A percentile compares a stretch with the other conserved stretches of the same genome.
Evolutionary conservation across 2,113 vertebrate genomes (phyloP).

Genomic region (Chamaea fasciata): DNA sequence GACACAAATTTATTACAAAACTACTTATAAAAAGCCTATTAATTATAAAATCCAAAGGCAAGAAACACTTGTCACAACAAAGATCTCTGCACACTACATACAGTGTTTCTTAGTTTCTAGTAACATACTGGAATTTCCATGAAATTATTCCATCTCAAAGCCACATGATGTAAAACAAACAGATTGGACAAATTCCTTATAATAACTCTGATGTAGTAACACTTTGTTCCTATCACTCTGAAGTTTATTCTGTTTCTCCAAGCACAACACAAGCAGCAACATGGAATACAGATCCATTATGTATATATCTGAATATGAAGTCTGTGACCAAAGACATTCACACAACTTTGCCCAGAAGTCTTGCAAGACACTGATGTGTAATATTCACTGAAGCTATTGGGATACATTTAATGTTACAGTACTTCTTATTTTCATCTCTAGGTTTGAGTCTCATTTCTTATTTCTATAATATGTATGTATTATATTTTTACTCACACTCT

Average conservation of each 20-base stretch:
- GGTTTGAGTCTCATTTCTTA: neutral
- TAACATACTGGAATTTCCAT: neutral
- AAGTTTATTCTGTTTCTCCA: neutral
- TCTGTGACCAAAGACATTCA: neutral
- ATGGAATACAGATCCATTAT: neutral
- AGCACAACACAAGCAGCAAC: neutral
- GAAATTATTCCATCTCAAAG: neutral
- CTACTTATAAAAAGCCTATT: neutral
- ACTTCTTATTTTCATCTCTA: neutral
- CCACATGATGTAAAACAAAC: neutral
- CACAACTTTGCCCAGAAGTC: neutral
- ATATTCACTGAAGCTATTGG: neutral
- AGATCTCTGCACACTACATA: neutral
- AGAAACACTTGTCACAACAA: neutral
- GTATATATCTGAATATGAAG: neutral
- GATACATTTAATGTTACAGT: neutral
- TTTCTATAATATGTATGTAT: neutral
- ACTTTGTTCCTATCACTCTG: neutral
- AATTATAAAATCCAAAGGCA: neutral
- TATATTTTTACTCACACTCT: neutral
- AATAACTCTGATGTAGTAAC: neutral
- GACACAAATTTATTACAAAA: neutral
- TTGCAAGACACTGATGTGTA: neutral
- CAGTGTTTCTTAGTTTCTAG: neutral
- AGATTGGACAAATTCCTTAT: neutral